phyloP scores from a whole-genome alignment of 1,140 invertebrate genomes.

The Octopus bimaculoides region DNA sequence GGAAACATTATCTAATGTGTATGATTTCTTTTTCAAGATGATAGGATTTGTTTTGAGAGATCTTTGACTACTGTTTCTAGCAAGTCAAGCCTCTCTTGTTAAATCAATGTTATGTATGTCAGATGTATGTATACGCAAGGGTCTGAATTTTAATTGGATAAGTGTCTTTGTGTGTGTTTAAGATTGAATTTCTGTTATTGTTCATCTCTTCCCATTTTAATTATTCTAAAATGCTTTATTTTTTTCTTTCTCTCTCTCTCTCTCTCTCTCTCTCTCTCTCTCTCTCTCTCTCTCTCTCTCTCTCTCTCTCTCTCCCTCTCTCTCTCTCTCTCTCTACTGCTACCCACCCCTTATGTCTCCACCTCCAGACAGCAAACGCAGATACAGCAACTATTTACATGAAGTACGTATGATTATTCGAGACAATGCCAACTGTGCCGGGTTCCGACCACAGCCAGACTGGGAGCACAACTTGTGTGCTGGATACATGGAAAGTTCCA shows the following conservation, averaged over 20 bases:
- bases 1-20: no score
- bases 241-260: not conserved
- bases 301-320: not conserved
- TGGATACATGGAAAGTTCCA: not conserved
- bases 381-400: constrained; percentile 7
- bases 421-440: not conserved
- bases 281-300: not conserved
- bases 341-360: no score
- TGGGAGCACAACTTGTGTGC: constrained; percentile 5
- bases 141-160: no score
- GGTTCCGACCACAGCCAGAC: not conserved
- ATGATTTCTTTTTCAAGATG: no score
- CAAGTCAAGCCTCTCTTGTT: no score
- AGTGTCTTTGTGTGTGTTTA: no score
- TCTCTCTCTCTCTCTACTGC: not conserved
- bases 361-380: not conserved
- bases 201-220: not conserved
- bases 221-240: not conserved
- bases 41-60: no score
- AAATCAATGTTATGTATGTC: no score
- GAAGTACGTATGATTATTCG: not conserved
- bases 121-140: no score
- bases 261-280: not conserved
- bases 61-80: no score
- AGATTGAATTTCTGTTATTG: not conserved